A percentile compares a stretch with the other conserved stretches of the same genome.
Conservation (phyloP, 2,113 vertebrate species). For the Noturus placidus region DNA sequence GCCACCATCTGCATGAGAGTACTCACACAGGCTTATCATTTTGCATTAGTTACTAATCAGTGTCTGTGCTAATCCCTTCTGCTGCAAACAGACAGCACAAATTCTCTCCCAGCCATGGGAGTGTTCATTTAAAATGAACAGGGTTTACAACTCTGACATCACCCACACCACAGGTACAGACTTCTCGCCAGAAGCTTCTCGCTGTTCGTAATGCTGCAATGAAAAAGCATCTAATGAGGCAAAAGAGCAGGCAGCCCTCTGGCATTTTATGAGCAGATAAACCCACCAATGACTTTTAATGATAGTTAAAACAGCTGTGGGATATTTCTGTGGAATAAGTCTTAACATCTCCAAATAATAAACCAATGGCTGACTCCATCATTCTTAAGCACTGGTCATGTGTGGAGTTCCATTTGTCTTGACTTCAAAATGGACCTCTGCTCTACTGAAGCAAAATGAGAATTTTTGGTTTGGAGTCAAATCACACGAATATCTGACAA, state of each 20-base stretch:
- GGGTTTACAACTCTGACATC: conserved; percentile 7
- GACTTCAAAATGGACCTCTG: not conserved
- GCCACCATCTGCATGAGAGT: conserved; percentile 18
- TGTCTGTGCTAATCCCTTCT: conserved; percentile 24
- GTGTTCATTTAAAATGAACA: conserved; percentile 33
- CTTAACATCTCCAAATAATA: not conserved
- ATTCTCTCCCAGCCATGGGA: not conserved
- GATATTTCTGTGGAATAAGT: not conserved
- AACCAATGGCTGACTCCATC: not conserved
- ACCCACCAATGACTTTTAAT: conserved; percentile 3
- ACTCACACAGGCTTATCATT: conserved; percentile 30
- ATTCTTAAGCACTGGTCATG: not conserved
- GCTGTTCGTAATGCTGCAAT: not conserved
- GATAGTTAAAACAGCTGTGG: not conserved
- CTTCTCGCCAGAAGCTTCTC: not conserved
- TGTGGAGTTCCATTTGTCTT: not conserved
- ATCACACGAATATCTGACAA: not conserved
- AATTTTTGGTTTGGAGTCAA: not conserved
- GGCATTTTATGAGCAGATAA: not conserved
- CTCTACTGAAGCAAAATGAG: not conserved
- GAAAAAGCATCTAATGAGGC: not conserved
- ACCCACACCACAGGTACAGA: not conserved
- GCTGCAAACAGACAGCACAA: conserved; percentile 22
- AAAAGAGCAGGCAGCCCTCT: not conserved
- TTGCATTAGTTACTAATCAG: conserved; percentile 54